Evolutionary conservation across 2,888 invertebrate genomes (phyloP), one percentile per base, ranked within the genome.

Genomic region (Erebia aethiops): DNA sequence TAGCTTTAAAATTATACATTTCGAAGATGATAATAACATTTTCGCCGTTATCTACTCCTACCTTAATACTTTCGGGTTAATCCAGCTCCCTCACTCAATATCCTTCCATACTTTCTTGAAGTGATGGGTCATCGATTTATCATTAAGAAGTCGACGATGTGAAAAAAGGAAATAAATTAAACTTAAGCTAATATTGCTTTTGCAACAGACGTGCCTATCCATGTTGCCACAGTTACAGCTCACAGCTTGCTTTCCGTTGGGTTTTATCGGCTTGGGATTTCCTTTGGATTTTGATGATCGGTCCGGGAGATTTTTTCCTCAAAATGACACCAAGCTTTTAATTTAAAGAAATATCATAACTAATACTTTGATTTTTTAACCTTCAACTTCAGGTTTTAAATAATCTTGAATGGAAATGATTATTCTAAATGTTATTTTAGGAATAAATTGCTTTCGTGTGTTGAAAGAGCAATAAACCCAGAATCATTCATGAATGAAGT

Each of bases 391-490:
- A n/a, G n/a, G n/a, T n/a, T n/a, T n/a, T n/a, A 35, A 35, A 7
- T 35, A n/a, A 7, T 35, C 35, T 35, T 35, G 5, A 35, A 7
- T 52, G 58, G n/a, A n/a, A 57, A n/a, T 51, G 58, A 52, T 58
- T 21, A 43, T 87, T 87, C 35, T 41, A 41, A 35, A 58, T 41
- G 16, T 51, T n/a, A 51, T 54, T 16, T 64, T 81, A 94, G 95
- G 77, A 82, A 89, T 16, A 96, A 95, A 84, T 83, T 96, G 18
- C 79, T 96, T 49, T 94, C 95, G 5, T 95, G 95, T 81, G 95
- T 97, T 67, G 96, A 96, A 77, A 92, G 95, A 73, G 95, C 95
- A 65, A 94, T 96, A 67, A 94, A 95, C 76, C 94, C 95, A 5
- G 94, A 94, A 63, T 46, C 92, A 0, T 91, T 94, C 72, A 92